Conservation (phyloP, 2,888 invertebrate species). For the Stenoptilia bipunctidactyla region DNA sequence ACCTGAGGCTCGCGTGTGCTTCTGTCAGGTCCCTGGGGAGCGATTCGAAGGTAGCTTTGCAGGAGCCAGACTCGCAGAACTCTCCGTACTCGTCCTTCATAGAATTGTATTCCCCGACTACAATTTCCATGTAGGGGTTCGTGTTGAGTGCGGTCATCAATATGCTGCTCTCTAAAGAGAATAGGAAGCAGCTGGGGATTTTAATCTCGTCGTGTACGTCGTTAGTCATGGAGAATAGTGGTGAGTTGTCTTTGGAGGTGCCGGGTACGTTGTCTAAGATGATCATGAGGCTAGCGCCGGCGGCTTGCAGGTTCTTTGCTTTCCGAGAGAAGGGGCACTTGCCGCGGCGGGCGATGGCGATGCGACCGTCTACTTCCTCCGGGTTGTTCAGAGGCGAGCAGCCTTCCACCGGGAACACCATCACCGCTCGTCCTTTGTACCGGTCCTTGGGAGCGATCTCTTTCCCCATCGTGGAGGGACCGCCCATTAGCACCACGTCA, state of each 20-base stretch:
- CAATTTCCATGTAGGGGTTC: constrained; percentile 68
- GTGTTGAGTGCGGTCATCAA: constrained; percentile 72
- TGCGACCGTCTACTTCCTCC: constrained; percentile 74
- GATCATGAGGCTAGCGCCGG: constrained; percentile 88
- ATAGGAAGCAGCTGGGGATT: constrained; percentile 94
- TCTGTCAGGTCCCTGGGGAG: constrained; percentile 29
- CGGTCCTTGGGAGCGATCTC: constrained; percentile 77
- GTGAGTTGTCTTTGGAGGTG: constrained; percentile 80
- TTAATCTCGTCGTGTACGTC: constrained; percentile 89
- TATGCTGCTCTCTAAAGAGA: constrained; percentile 79
- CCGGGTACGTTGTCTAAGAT: constrained; percentile 86
- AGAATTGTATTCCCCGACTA: constrained; percentile 58
- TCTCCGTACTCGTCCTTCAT: constrained; percentile 32
- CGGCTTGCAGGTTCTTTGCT: constrained; percentile 84
- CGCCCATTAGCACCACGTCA: constrained; percentile 71
- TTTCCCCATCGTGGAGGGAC: constrained; percentile 92
- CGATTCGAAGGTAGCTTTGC: constrained; percentile 27
- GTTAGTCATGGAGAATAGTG: constrained; percentile 97
- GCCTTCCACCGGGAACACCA: constrained; percentile 79
- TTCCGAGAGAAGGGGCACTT: constrained; percentile 97
- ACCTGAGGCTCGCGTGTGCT: constrained; percentile 51
- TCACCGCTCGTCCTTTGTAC: constrained; percentile 74
- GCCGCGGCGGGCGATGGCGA: constrained; percentile 90
- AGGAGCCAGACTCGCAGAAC: constrained; percentile 29
- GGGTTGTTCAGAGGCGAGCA: constrained; percentile 72